phyloP scores from a whole-genome alignment of 1,140 invertebrate genomes.

The Oncopodura yosiiana region DNA sequence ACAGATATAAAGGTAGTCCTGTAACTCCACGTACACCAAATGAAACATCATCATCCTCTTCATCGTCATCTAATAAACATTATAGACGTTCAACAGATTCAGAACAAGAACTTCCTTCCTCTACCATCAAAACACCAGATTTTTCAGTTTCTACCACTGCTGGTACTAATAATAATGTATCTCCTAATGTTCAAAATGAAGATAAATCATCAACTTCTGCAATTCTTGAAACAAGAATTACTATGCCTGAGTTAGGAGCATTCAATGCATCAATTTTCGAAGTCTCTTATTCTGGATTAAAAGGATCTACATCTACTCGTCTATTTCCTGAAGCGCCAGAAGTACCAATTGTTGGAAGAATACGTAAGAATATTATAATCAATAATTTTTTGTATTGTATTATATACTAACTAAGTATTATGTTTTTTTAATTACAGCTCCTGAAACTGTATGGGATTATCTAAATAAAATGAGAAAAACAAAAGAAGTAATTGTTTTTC shows the following conservation, averaged over 20 bases:
- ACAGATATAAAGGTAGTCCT: too few species aligned
- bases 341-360: constrained; percentile 69
- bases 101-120: constrained; percentile 33
- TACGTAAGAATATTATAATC: too few species aligned
- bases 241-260: constrained; percentile 30
- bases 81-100: constrained; percentile 24
- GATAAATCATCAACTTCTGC: neutral
- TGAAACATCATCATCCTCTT: too few species aligned
- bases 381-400: too few species aligned
- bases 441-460: constrained; percentile 87
- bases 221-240: constrained; percentile 16
- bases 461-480: constrained; percentile 80
- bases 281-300: constrained; percentile 19
- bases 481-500: constrained; percentile 76
- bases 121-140: constrained; percentile 35
- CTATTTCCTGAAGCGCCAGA: constrained; percentile 28
- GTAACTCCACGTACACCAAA: too few species aligned
- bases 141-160: constrained; percentile 14
- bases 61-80: too few species aligned
- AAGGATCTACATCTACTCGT: too few species aligned
- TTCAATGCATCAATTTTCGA: constrained; percentile 21
- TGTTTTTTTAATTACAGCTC: too few species aligned
- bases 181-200: constrained; percentile 4
- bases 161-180: neutral
- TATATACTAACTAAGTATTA: too few species aligned